phyloP scores from a whole-genome alignment of 1,140 invertebrate genomes.

The Brachionus asplanchnoidis region DNA sequence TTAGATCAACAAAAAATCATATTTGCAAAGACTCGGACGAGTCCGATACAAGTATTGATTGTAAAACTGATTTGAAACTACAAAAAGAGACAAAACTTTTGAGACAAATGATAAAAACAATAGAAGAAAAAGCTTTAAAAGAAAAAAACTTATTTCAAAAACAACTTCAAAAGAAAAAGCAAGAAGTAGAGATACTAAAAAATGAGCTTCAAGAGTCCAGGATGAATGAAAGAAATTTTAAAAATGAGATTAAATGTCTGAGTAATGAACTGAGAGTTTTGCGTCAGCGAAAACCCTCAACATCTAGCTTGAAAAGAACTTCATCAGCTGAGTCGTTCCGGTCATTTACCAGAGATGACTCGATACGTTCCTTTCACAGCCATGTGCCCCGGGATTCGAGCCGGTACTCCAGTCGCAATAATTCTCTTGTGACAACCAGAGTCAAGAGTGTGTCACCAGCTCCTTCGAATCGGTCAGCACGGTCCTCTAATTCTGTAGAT shows the following conservation, averaged over 20 bases:
- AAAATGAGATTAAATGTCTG: constrained; percentile 22
- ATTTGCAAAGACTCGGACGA: neutral
- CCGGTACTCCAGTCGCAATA: neutral
- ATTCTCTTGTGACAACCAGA: neutral
- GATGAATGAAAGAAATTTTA: constrained; percentile 15
- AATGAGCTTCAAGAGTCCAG: neutral
- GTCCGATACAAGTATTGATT: neutral
- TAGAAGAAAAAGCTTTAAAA: constrained; percentile 34
- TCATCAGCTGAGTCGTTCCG: neutral
- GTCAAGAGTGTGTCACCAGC: neutral
- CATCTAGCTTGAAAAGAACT: neutral
- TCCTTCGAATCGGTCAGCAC: neutral
- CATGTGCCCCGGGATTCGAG: neutral
- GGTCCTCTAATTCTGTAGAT: neutral
- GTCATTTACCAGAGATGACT: constrained; percentile 2
- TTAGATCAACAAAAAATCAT: neutral
- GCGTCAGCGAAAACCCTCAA: neutral
- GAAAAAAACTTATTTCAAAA: constrained; percentile 41
- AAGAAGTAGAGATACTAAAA: constrained; percentile 36
- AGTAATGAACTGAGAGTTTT: constrained; percentile 18
- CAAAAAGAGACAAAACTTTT: constrained; percentile 24
- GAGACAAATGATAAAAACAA: constrained; percentile 26
- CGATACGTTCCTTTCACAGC: neutral
- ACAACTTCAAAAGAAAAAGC: constrained; percentile 30
- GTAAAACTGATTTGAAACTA: neutral